Base-by-base conservation (phyloP, 2,888 invertebrate species). In the Harpalus rufipes region DNA sequence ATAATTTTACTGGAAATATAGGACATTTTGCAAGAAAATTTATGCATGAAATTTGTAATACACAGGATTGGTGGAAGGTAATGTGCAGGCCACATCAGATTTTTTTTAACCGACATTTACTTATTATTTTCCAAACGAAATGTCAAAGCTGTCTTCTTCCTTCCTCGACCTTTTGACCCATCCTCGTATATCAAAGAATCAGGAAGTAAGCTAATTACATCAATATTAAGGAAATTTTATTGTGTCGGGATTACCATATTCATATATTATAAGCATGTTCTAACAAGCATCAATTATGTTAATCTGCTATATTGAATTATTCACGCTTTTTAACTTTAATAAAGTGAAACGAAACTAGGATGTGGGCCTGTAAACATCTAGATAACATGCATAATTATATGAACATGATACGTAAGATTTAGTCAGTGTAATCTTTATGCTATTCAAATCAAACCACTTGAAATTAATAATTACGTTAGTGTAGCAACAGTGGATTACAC, bases 241-340 rank as follows among this genome's bases (percentile, higher is more conserved):
- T 12, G 12, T 51, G 44, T 51, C 1, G 44, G 44, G 44, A 51
- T 51, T 51, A 51, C 12, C 44, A 51, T 51, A 51, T 51, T 51
- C 8, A 51, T 51, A 63, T 10, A 63, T 63, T 63, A 63, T 63
- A 63, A 18, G 25, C 18, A 18, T 10, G 6, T 18, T n/a, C 63
- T 74, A 74, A 74, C 44, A 18, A 74, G 72, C 44, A 18, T 18
- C 44, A 74, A 74, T 74, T 41, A 74, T 44, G 72, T 41, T 44
- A 74, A 74, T 44, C 44, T 74, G 16, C 10, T 16, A 74, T 44
- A 74, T 74, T 18, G 18, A 74, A 74, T 74, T 74, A 74, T 74
- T 74, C 12, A 74, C 72, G 72, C 44, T 74, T 44, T 74, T 74
- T 74, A 74, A 74, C 72, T 74, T 44, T 18, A 74, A 74, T 74